Evolutionary conservation across 2,797 vertebrate species (phyloP).

Genomic region (Sebastes nivosus): DNA sequence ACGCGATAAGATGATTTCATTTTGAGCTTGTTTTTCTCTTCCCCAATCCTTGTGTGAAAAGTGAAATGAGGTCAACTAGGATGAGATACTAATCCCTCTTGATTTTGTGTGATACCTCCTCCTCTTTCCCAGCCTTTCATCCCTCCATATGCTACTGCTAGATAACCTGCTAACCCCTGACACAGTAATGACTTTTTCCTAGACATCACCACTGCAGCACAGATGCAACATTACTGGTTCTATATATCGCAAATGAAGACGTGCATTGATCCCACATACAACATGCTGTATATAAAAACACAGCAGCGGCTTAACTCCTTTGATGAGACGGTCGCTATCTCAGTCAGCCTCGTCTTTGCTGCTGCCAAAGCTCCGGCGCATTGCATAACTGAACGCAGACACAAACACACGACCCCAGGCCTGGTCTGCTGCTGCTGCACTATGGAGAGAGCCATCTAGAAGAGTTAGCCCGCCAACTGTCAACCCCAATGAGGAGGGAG

Average conservation of each 20-base stretch:
- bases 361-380: constrained; percentile 20
- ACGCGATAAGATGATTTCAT: constrained; percentile 10
- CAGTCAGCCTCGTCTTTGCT: constrained; percentile 23
- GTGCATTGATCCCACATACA: not conserved
- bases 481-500: not conserved
- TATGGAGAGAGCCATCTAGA: constrained; percentile 17
- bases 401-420: constrained; percentile 50
- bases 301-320: constrained; percentile 19
- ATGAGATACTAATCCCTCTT: constrained; percentile 45
- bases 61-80: constrained; percentile 44
- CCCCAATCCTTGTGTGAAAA: constrained; percentile 32
- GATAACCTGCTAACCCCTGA: not conserved
- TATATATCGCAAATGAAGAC: not conserved
- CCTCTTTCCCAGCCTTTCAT: not conserved
- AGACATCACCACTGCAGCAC: not conserved
- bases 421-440: constrained; percentile 14
- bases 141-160: constrained; percentile 7
- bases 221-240: not conserved
- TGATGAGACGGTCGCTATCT: constrained; percentile 39
- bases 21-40: constrained; percentile 14
- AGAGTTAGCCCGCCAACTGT: constrained; percentile 20
- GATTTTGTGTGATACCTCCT: constrained; percentile 32
- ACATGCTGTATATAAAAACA: not conserved
- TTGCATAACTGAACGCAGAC: constrained; percentile 59
- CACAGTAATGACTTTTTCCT: not conserved